A percentile compares a stretch with the other conserved stretches of the same genome.
phyloP scores from a whole-genome alignment of 2,888 invertebrate genomes.

The Lithophane socia region DNA sequence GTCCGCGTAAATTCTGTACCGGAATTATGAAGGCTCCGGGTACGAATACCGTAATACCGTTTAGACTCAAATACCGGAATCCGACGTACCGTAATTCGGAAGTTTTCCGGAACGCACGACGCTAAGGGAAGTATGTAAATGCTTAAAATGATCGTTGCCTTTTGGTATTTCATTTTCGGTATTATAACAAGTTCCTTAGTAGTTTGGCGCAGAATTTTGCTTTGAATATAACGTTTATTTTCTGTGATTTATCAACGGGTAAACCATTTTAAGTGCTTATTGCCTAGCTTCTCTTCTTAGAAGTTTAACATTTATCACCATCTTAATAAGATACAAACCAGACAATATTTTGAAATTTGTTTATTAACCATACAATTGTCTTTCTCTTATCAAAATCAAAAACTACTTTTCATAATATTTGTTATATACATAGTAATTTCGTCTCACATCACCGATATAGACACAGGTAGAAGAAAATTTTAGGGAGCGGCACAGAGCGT shows the following conservation, averaged over 20 bases:
- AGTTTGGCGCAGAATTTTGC: slow-evolving; percentile 16
- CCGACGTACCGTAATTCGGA: slow-evolving; percentile 58
- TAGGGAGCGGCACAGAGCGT: slow-evolving; percentile 58
- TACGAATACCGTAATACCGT: slow-evolving; percentile 62
- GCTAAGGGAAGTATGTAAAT: slow-evolving; percentile 59
- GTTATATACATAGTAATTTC: slow-evolving; percentile 24
- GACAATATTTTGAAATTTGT: background rate
- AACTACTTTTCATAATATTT: background rate
- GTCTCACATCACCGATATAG: slow-evolving; percentile 13
- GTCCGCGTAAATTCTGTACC: slow-evolving; percentile 54
- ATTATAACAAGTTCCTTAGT: slow-evolving; percentile 40
- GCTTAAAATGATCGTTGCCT: slow-evolving; percentile 54
- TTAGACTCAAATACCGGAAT: slow-evolving; percentile 63
- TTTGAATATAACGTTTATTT: slow-evolving; percentile 5
- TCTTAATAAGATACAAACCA: background rate
- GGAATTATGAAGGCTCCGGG: slow-evolving; percentile 60
- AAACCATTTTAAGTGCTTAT: background rate
- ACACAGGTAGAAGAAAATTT: slow-evolving; percentile 45
- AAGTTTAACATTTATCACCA: background rate
- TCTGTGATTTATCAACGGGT: background rate
- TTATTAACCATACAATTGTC: background rate
- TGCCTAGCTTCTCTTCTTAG: background rate
- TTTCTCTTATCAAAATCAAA: background rate
- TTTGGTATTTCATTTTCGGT: slow-evolving; percentile 43
- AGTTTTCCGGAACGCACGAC: slow-evolving; percentile 60